Conservation (phyloP, 1,140 invertebrate genomes). For the Drosophila pachea region DNA sequence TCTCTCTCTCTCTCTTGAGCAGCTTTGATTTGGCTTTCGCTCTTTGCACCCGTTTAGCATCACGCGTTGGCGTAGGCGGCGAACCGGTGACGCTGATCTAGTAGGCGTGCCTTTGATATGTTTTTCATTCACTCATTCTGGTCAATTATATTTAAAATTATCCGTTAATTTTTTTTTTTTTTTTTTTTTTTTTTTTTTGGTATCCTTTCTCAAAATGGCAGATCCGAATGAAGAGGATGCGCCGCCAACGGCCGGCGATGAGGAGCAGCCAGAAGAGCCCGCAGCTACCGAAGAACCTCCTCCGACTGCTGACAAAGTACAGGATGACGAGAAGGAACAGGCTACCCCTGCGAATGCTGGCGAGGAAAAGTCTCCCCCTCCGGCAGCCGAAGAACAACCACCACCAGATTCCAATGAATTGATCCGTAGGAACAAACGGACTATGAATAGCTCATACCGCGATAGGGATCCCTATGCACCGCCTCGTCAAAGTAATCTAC, state of each 20-base stretch:
- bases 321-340: too few species aligned
- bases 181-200: not conserved
- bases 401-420: too few species aligned
- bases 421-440: too few species aligned
- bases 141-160: not conserved
- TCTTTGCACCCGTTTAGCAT: slow-evolving; percentile 49
- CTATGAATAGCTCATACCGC: too few species aligned
- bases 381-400: too few species aligned
- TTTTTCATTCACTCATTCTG: not conserved
- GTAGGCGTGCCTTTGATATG: slow-evolving; percentile 22
- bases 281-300: not conserved
- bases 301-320: too few species aligned
- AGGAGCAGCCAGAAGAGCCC: not conserved
- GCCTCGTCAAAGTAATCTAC: not conserved
- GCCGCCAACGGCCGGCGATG: not conserved
- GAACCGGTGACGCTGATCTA: not conserved
- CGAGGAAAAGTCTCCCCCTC: too few species aligned
- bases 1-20: slow-evolving; percentile 48
- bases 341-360: too few species aligned
- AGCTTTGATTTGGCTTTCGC: slow-evolving; percentile 71
- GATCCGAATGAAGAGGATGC: not conserved
- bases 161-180: not conserved
- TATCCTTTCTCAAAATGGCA: not conserved
- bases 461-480: not conserved
- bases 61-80: slow-evolving; percentile 18